Evolutionary conservation across 2,888 invertebrate genomes (phyloP).

Genomic region (Drosophila austrosaltans): DNA sequence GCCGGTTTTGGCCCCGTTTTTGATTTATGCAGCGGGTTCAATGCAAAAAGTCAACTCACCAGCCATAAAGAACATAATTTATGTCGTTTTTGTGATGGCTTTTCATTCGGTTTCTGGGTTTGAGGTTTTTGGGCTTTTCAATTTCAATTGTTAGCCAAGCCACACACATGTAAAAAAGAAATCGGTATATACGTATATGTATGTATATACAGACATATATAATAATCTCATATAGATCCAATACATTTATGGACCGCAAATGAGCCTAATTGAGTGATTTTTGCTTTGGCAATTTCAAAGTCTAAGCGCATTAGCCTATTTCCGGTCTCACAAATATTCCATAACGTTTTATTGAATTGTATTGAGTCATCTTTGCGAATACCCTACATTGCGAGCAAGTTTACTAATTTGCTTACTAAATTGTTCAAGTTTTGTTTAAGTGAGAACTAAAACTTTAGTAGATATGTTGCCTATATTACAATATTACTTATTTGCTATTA

Average conservation of each 20-base stretch:
- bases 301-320: slow-evolving; percentile 61
- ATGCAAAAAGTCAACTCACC: slow-evolving; percentile 73
- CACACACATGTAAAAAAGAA: neutral
- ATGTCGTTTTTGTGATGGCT: slow-evolving; percentile 55
- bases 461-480: no score
- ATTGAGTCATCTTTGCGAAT: slow-evolving; percentile 7
- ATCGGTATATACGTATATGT: slow-evolving; percentile 1
- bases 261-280: slow-evolving; percentile 64
- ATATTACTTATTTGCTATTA: no score
- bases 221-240: slow-evolving; percentile 14
- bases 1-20: slow-evolving; percentile 40
- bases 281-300: slow-evolving; percentile 33
- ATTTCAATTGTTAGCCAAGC: slow-evolving; percentile 5
- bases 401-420: neutral
- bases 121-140: slow-evolving; percentile 33
- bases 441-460: no score
- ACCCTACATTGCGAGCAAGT: slow-evolving; percentile 9
- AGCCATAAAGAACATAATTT: slow-evolving; percentile 72
- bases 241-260: slow-evolving; percentile 43
- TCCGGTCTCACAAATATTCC: slow-evolving; percentile 38
- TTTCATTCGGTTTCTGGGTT: slow-evolving; percentile 41
- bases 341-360: slow-evolving; percentile 24
- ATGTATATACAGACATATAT: neutral
- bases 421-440: no score
- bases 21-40: slow-evolving; percentile 74